Evolutionary conservation across 2,797 vertebrate species (phyloP).

Genomic region (Channallabes apus): DNA sequence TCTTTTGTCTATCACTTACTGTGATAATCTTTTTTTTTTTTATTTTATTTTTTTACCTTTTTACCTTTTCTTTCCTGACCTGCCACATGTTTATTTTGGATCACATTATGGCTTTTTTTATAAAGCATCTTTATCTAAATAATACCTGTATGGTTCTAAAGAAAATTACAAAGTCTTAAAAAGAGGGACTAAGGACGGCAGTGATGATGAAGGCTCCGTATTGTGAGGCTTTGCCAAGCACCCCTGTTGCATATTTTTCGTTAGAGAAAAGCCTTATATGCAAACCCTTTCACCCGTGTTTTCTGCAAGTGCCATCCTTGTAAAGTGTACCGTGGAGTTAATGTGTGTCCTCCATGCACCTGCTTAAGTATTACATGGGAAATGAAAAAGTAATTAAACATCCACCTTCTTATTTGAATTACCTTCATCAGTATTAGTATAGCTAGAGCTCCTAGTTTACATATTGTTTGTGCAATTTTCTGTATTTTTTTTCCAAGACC

Average conservation of each 20-base stretch:
- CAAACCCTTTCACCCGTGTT: constrained; percentile 96
- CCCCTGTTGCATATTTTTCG: constrained; percentile 80
- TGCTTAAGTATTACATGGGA: constrained; percentile 85
- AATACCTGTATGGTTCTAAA: constrained; percentile 92
- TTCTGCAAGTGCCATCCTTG: constrained; percentile 98
- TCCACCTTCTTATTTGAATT: constrained; percentile 90
- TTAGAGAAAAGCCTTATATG: constrained; percentile 95
- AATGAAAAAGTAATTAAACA: constrained; percentile 55
- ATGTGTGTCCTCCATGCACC: constrained; percentile 86
- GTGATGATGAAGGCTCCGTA: constrained; percentile 49
- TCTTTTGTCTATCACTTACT: constrained; percentile 83
- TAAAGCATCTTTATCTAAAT: constrained; percentile 86
- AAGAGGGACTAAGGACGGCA: constrained; percentile 42
- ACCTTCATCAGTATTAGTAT: constrained; percentile 93
- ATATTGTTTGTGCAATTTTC: constrained; percentile 97
- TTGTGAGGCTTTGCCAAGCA: constrained; percentile 68
- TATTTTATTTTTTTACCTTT: constrained; percentile 67
- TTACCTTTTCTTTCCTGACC: constrained; percentile 77
- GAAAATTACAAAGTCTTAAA: constrained; percentile 75
- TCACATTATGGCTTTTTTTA: constrained; percentile 81
- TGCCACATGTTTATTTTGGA: constrained; percentile 89
- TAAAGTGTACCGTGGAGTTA: constrained; percentile 88
- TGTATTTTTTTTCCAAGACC: constrained; percentile 85
- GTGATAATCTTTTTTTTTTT: constrained; percentile 73
- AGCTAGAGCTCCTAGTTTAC: constrained; percentile 94